Evolutionary conservation across 2,888 invertebrate species (phyloP).

Genomic region (Pristionchus entomophagus): DNA sequence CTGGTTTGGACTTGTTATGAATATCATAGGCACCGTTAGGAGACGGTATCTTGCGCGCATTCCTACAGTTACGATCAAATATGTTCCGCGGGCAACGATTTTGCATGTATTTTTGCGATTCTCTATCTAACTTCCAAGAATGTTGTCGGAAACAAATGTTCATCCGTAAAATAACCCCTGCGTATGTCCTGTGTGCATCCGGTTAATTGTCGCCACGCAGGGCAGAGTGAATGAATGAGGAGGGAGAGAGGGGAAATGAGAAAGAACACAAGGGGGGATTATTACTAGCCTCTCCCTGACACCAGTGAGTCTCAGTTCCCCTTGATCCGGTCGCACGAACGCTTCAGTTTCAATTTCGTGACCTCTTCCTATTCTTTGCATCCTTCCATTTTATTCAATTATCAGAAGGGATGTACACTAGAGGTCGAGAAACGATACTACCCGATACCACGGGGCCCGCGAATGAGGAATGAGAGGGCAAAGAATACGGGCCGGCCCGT

Average conservation of each 20-base stretch:
- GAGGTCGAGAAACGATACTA: no score
- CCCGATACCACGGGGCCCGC: no score
- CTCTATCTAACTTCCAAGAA: not conserved
- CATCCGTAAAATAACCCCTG: no score
- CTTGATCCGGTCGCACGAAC: not conserved
- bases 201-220: conserved; percentile 12
- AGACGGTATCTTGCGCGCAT: no score
- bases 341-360: not conserved
- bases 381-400: not conserved
- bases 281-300: not conserved
- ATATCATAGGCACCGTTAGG: no score
- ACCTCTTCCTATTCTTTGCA: not conserved
- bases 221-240: not conserved
- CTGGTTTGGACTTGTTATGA: not conserved
- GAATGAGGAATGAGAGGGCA: no score
- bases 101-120: no score
- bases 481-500: no score
- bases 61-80: no score
- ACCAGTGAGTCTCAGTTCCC: not conserved
- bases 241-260: not conserved
- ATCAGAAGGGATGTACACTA: no score
- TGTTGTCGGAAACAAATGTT: no score
- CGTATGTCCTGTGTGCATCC: conserved; percentile 18
- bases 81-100: no score
- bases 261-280: not conserved